Conservation (phyloP, 1,140 invertebrate genomes). For the Ylistrum balloti region DNA sequence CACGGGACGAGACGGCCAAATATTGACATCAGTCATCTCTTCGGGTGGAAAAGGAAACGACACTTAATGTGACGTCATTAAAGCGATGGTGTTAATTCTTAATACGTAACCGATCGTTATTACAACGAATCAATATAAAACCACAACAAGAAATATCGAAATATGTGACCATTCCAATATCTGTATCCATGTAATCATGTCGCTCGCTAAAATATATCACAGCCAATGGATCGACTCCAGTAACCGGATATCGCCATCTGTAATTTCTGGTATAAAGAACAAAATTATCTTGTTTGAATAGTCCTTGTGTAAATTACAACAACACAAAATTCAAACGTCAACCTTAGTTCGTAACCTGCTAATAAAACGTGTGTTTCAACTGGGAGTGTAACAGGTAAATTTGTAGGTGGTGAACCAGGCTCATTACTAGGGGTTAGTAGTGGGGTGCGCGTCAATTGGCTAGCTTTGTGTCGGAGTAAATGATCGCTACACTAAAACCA, state of each 20-base stretch:
- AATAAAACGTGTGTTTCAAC: conserved; percentile 28
- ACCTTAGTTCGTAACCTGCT: background rate
- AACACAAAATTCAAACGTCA: conserved; percentile 19
- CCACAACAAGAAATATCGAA: too few species aligned
- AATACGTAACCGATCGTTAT: background rate
- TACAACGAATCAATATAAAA: too few species aligned
- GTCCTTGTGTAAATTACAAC: conserved; percentile 38
- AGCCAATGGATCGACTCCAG: background rate
- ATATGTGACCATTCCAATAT: background rate
- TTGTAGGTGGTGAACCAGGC: background rate
- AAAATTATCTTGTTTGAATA: conserved; percentile 1
- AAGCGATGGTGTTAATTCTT: background rate
- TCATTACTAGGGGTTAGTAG: background rate
- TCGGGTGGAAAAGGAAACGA: background rate
- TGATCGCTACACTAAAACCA: background rate
- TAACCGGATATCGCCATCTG: conserved; percentile 3
- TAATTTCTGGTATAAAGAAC: conserved; percentile 5
- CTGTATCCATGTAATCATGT: background rate
- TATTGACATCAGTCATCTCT: background rate
- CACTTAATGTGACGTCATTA: background rate
- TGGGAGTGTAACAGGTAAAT: background rate
- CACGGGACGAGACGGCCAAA: background rate
- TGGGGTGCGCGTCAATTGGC: background rate
- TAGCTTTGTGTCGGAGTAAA: conserved; percentile 21
- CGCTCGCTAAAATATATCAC: background rate